Evolutionary conservation across 2,888 invertebrate species (phyloP).

Genomic region (Hesperia comma): DNA sequence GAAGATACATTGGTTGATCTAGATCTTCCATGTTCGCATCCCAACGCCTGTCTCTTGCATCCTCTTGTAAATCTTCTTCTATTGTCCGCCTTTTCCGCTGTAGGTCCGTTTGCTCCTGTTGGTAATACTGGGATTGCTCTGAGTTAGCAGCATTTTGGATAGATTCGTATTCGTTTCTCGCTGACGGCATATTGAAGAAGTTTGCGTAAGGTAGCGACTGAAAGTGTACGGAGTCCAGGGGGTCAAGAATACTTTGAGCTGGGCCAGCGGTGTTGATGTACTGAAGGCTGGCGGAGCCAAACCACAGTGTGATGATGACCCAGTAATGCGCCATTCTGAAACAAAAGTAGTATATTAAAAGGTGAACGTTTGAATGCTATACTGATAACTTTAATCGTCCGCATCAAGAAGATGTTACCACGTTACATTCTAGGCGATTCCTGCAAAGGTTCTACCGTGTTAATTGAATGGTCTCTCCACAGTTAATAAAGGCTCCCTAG

Average conservation of each 20-base stretch:
- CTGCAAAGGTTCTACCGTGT: no score
- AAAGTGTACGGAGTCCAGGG: constrained; percentile 53
- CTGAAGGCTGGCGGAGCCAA: constrained; percentile 69
- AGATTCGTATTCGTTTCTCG: constrained; percentile 47
- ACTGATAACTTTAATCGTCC: constrained; percentile 12
- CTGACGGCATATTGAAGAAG: constrained; percentile 56
- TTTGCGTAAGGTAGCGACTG: constrained; percentile 57
- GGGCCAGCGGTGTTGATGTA: constrained; percentile 64
- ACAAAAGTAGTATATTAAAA: constrained; percentile 40
- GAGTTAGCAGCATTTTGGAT: constrained; percentile 48
- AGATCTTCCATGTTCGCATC: constrained; percentile 57
- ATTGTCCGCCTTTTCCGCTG: constrained; percentile 49
- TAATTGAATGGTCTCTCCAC: no score
- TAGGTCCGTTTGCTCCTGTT: constrained; percentile 48
- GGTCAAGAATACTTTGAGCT: constrained; percentile 54
- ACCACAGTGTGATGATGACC: constrained; percentile 69
- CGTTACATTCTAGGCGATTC: no score
- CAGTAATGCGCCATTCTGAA: constrained; percentile 74
- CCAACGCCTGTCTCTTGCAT: constrained; percentile 53
- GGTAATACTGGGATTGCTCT: constrained; percentile 48
- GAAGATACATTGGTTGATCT: constrained; percentile 56
- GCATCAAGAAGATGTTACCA: no score
- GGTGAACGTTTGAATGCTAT: neutral
- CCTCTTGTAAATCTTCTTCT: constrained; percentile 45
- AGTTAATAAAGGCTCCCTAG: no score